phyloP scores from a whole-genome alignment of 2,797 vertebrate species.

The Glyptemys insculpta region DNA sequence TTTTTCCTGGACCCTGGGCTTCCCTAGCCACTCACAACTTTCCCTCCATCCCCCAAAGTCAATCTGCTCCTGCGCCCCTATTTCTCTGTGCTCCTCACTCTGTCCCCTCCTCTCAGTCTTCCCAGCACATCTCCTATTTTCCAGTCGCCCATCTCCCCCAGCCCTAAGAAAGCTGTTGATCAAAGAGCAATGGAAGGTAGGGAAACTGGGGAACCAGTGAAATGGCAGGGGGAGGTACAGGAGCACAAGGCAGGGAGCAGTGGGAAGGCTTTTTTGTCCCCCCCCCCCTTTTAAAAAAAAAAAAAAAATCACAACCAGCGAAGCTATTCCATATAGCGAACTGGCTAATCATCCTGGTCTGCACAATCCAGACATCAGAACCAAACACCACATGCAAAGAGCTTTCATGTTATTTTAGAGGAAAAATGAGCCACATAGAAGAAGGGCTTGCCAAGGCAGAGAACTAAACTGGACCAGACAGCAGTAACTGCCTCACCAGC shows the following conservation, averaged over 20 bases:
- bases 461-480: not conserved
- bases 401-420: not conserved
- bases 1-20: not conserved
- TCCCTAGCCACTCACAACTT: not conserved
- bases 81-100: not conserved
- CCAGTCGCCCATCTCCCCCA: not conserved
- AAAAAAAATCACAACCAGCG: not conserved
- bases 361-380: not conserved
- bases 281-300: not conserved
- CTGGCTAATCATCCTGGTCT: not conserved
- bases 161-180: rapidly evolving
- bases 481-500: not conserved
- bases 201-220: not conserved
- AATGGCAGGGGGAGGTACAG: not conserved
- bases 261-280: not conserved
- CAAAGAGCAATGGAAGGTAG: not conserved
- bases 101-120: not conserved
- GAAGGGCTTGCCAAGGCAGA: not conserved
- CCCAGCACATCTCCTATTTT: not conserved
- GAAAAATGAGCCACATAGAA: not conserved
- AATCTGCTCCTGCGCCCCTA: not conserved
- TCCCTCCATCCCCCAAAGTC: no score
- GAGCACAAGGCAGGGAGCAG: not conserved
- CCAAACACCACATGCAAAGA: not conserved
- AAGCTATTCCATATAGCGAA: not conserved